These are phyloP conservation scores for Bovichtus diacanthus DNA, from an alignment of 2,797 vertebrate genomes.

Conservation along the genomic window DNA sequence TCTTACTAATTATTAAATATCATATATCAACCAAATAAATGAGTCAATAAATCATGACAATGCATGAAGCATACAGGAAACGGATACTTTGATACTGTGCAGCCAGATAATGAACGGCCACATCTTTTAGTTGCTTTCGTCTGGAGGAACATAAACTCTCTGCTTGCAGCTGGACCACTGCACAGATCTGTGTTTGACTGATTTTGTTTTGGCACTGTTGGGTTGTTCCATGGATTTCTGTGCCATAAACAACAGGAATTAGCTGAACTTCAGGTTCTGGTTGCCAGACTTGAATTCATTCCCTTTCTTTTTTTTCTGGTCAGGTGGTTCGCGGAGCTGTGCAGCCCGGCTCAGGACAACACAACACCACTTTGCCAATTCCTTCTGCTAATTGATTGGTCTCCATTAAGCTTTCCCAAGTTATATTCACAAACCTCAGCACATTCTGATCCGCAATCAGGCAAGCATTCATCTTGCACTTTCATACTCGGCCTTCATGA, in stretches of 20 bases:
- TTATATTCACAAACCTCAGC: constrained; percentile 37
- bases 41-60: background rate
- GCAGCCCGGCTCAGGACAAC: constrained; percentile 6
- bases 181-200: constrained; percentile 20
- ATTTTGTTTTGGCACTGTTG: constrained; percentile 21
- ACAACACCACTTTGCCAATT: constrained; percentile 16
- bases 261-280: constrained; percentile 38
- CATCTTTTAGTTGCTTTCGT: background rate
- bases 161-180: background rate
- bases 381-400: constrained; percentile 45
- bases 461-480: constrained; percentile 22
- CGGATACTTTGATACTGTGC: too few relatives aligned
- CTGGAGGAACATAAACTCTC: background rate
- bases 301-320: constrained; percentile 50
- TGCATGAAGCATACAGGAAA: background rate
- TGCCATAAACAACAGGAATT: constrained; percentile 31
- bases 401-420: constrained; percentile 37
- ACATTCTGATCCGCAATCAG: constrained; percentile 36
- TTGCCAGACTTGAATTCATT: constrained; percentile 41
- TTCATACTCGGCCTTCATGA: constrained; percentile 35
- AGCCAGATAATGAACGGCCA: background rate
- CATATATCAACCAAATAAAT: background rate
- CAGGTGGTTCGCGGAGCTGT: constrained; percentile 25
- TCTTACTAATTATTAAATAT: background rate
- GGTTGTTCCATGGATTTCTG: constrained; percentile 27